phyloP scores from a whole-genome alignment of 2,888 invertebrate species.

The Meganola albula region DNA sequence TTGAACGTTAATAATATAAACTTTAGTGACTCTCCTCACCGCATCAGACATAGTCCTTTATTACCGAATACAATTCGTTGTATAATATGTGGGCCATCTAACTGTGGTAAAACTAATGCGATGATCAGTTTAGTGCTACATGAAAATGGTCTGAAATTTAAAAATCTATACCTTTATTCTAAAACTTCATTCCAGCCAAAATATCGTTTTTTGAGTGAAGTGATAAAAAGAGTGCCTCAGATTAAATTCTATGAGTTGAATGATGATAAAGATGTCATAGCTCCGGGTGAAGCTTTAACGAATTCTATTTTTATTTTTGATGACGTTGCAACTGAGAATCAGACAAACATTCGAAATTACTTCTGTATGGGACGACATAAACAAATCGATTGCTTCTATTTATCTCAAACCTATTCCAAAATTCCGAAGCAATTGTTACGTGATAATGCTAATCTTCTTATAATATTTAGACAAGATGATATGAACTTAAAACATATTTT shows the following conservation, averaged over 20 bases:
- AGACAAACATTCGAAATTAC: constrained; percentile 2
- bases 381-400: constrained; percentile 22
- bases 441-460: constrained; percentile 14
- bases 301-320: constrained; percentile 19
- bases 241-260: constrained; percentile 1
- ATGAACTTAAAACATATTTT: constrained; percentile 31
- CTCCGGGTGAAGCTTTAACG: constrained; percentile 14
- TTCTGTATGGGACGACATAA: constrained; percentile 15
- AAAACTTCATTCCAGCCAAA: constrained; percentile 12
- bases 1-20: constrained; percentile 12
- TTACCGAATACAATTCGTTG: constrained; percentile 14
- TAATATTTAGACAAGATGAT: constrained; percentile 33
- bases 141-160: constrained; percentile 10
- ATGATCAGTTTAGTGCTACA: constrained; percentile 15
- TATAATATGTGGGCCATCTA: constrained; percentile 19
- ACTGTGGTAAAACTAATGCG: constrained; percentile 26
- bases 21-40: constrained; percentile 1
- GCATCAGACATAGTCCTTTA: constrained; percentile 14
- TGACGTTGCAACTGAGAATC: constrained; percentile 19
- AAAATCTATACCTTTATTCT: constrained; percentile 15
- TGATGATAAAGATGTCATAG: constrained; percentile 5
- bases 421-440: constrained; percentile 29
- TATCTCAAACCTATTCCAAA: constrained; percentile 30
- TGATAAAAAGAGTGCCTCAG: constrained; percentile 1
- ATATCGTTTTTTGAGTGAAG: constrained; percentile 1